Evolutionary conservation across 1,140 invertebrate genomes (phyloP).

Genomic region (Drosophila micromelanica): DNA sequence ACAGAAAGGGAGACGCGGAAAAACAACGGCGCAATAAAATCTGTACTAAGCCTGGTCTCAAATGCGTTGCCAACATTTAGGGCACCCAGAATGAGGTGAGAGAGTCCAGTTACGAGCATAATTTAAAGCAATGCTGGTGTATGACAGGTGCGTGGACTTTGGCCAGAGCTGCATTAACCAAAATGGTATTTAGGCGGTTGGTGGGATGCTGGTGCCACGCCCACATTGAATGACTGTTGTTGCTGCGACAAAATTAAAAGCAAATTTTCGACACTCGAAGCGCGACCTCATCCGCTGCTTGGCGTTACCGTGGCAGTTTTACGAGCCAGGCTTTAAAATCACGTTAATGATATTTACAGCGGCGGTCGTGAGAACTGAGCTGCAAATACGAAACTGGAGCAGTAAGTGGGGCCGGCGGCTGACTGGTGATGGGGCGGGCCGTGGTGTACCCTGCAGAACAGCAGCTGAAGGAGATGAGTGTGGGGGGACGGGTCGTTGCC

Average conservation of each 20-base stretch:
- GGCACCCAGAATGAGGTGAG: too few relatives aligned
- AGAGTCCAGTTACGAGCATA: slow-evolving; percentile 29
- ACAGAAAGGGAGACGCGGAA: background rate
- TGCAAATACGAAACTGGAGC: slow-evolving; percentile 64
- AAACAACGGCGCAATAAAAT: slow-evolving; percentile 14
- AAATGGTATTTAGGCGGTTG: slow-evolving; percentile 52
- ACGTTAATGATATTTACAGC: slow-evolving; percentile 82
- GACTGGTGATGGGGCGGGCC: too few relatives aligned
- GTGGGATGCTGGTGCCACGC: slow-evolving; percentile 28
- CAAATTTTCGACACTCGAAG: slow-evolving; percentile 73
- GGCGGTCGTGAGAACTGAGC: slow-evolving; percentile 52
- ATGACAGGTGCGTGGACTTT: slow-evolving; percentile 59
- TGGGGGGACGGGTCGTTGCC: slow-evolving; percentile 14
- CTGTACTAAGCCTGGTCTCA: slow-evolving; percentile 7
- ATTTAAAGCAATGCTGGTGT: slow-evolving; percentile 39
- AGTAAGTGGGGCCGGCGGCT: slow-evolving; percentile 8
- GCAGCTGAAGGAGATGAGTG: background rate
- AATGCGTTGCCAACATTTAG: slow-evolving; percentile 20
- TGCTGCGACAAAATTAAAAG: slow-evolving; percentile 67
- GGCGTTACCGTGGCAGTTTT: slow-evolving; percentile 60
- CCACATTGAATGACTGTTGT: slow-evolving; percentile 25
- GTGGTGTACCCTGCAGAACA: too few relatives aligned
- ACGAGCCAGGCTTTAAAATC: slow-evolving; percentile 78
- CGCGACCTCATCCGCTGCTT: slow-evolving; percentile 30
- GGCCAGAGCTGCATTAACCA: slow-evolving; percentile 61